Base-by-base conservation (phyloP, 2,888 invertebrate genomes). In the Polyploca ridens region DNA sequence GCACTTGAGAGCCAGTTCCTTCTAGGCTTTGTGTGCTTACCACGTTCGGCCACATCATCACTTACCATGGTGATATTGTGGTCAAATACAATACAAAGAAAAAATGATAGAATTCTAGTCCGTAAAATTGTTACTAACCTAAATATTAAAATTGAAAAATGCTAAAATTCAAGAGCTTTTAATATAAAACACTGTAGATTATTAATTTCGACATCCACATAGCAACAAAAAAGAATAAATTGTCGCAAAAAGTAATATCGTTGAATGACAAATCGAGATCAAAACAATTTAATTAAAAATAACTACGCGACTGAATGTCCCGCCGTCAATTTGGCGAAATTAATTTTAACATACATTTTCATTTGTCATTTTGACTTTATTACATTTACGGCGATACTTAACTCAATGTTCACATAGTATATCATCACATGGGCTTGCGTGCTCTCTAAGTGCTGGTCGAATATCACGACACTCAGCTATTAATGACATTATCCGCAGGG, bases 211-310 rank as follows among this genome's bases (percentile, higher is more conserved):
- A 54, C 19, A 54, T 54, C 54, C 19, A 16, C 10, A 49, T n/a
- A 8, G n/a, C 14, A 46, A 54, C 54, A 19, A 19, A 64, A 66
- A 75, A 70, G 70, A 67, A 66, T 69, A 63, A 64, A 68, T 59
- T 57, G 63, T 69, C 69, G 70, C 70, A 68, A 76, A 76, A 73
- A 19, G 67, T 75, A 77, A 79, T 75, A 74, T 73, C 76, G 61
- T 58, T 62, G 68, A 62, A 62, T 81, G 77, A 82, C 82, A 75
- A 80, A 83, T 82, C 65, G 78, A 68, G 68, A 64, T 63, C 68
- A 74, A 75, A 79, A 78, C 73, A 73, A 75, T 79, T 83, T 82
- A 84, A 86, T 86, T 86, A 83, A 86, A 84, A 85, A 82, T 82
- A 79, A 77, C 77, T 76, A 65, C 63, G 61, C 59, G 33, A n/a